Percentiles rank a stretch among this genome's conserved stretches.
These are phyloP conservation scores for Callorhinus ursinus DNA, from an alignment of 2,113 vertebrate species.

Conservation along the genomic window DNA sequence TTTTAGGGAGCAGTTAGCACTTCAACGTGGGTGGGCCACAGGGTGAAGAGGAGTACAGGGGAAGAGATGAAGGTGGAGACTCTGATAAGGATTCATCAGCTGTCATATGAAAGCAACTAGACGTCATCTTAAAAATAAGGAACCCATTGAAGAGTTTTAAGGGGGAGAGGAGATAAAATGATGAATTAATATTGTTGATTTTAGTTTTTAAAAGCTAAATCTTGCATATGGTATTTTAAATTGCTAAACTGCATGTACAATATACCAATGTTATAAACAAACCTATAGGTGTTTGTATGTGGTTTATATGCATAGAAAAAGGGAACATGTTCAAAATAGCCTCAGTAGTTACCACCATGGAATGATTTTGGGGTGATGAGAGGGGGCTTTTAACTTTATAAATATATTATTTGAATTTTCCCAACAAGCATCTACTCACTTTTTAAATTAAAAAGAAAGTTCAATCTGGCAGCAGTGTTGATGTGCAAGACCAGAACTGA, in stretches of 20 bases:
- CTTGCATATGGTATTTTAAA: background rate
- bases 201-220: constrained; percentile 21
- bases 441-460: constrained; percentile 41
- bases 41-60: background rate
- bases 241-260: background rate
- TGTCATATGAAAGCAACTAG: background rate
- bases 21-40: background rate
- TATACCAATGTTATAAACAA: background rate
- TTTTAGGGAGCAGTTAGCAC: background rate
- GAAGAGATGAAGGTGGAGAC: background rate
- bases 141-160: background rate
- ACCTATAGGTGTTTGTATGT: background rate
- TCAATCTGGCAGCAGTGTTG: background rate
- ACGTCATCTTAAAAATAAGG: background rate
- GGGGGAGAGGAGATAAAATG: background rate
- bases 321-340: background rate
- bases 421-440: background rate
- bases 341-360: background rate
- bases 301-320: background rate
- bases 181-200: background rate
- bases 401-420: constrained; percentile 30
- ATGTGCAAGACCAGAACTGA: background rate
- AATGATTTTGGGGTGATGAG: background rate
- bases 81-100: background rate
- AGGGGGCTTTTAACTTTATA: background rate